Percentiles rank a stretch among this genome's conserved stretches.
Evolutionary conservation across 2,888 invertebrate genomes (phyloP).

Genomic region (Agrilus biguttatus): DNA sequence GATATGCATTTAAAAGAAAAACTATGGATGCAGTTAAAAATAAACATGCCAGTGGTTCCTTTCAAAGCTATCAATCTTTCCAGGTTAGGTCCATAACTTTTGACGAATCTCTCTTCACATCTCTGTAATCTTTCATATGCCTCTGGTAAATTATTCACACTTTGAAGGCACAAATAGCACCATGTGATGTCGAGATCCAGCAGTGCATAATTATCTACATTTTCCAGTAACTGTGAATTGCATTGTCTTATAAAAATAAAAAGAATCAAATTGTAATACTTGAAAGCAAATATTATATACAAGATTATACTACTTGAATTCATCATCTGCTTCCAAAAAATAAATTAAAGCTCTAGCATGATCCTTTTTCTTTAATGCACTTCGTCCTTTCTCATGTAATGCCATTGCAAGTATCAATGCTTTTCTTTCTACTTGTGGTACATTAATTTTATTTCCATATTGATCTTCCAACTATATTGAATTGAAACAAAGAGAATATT

Average conservation of each 20-base stretch:
- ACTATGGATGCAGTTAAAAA: not conserved
- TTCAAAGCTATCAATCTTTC: slow-evolving; percentile 44
- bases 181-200: slow-evolving; percentile 78
- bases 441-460: slow-evolving; percentile 53
- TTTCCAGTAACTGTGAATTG: slow-evolving; percentile 45
- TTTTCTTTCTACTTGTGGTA: slow-evolving; percentile 54
- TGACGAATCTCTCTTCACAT: slow-evolving; percentile 51
- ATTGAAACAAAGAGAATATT: not conserved
- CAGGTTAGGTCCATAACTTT: slow-evolving; percentile 51
- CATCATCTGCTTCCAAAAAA: slow-evolving; percentile 63
- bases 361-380: slow-evolving; percentile 48
- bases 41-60: slow-evolving; percentile 37
- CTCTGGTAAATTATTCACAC: slow-evolving; percentile 56
- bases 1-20: not conserved
- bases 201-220: slow-evolving; percentile 72
- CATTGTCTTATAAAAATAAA: slow-evolving; percentile 43
- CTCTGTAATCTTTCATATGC: slow-evolving; percentile 50
- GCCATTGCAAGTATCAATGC: slow-evolving; percentile 63
- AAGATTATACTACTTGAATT: slow-evolving; percentile 37
- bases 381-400: slow-evolving; percentile 63
- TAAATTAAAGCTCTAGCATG: slow-evolving; percentile 57
- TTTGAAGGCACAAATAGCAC: slow-evolving; percentile 70
- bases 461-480: slow-evolving; percentile 57
- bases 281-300: not conserved
- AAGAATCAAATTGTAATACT: slow-evolving; percentile 3